Evolutionary conservation across 2,888 invertebrate genomes (phyloP).

Genomic region (Hypercompe scribonia): DNA sequence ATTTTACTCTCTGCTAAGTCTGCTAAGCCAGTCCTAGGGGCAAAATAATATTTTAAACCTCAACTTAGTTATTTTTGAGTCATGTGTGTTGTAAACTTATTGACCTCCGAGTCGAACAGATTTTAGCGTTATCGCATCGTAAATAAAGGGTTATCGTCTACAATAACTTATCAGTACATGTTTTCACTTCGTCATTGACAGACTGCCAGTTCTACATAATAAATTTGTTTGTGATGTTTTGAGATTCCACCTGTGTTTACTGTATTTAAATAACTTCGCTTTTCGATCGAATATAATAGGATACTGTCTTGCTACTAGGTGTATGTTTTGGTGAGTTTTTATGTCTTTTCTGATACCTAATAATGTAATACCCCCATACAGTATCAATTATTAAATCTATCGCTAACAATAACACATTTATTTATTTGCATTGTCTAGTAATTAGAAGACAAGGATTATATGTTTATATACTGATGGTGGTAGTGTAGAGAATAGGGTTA

Average conservation of each 20-base stretch:
- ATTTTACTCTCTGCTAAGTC: neutral
- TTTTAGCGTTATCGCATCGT: constrained; percentile 63
- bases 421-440: neutral
- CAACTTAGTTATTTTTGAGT: neutral
- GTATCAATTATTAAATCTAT: neutral
- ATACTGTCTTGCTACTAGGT: neutral
- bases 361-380: neutral
- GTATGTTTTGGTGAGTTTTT: neutral
- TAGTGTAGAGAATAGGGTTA: neutral
- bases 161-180: constrained; percentile 63
- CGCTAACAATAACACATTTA: neutral
- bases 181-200: constrained; percentile 61
- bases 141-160: constrained; percentile 69
- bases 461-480: neutral
- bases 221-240: constrained; percentile 40
- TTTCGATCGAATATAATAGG: neutral
- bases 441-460: neutral
- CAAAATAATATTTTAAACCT: neutral
- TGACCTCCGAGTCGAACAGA: constrained; percentile 45
- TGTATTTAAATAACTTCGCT: neutral
- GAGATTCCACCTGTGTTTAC: constrained; percentile 35
- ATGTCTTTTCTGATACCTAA: neutral
- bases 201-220: constrained; percentile 40
- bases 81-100: constrained; percentile 58
- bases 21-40: no score